Evolutionary conservation across 2,797 vertebrate genomes (phyloP).

Genomic region (Phylloscopus collybita): DNA sequence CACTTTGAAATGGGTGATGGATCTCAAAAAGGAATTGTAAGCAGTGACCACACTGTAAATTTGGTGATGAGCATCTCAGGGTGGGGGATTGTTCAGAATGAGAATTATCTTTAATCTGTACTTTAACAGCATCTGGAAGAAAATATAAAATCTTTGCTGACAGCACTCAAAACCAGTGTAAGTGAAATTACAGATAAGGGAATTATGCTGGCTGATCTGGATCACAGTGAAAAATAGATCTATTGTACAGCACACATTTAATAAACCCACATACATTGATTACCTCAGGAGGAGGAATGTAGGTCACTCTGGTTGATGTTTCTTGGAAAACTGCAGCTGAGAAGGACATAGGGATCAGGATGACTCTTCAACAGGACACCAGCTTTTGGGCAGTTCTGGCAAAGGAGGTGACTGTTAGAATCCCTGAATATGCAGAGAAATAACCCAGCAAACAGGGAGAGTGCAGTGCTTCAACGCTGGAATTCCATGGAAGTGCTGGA

Average conservation of each 20-base stretch:
- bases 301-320: not conserved
- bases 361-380: not conserved
- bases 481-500: not conserved
- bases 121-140: not conserved
- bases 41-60: not conserved
- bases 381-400: not conserved
- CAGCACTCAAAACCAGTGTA: not conserved
- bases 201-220: conserved; percentile 29
- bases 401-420: not conserved
- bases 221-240: conserved; percentile 20
- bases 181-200: not conserved
- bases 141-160: conserved; percentile 26
- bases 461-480: not conserved
- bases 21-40: not conserved
- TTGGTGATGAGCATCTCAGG: not conserved
- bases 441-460: not conserved
- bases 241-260: not conserved
- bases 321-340: conserved; percentile 34
- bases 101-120: not conserved
- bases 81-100: not conserved
- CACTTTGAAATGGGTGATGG: not conserved
- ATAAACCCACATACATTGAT: not conserved
- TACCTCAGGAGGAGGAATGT: not conserved
- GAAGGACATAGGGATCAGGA: not conserved
- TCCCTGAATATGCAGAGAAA: not conserved